phyloP scores from a whole-genome alignment of 2,113 vertebrate species.

The Rhynchomys soricoides region DNA sequence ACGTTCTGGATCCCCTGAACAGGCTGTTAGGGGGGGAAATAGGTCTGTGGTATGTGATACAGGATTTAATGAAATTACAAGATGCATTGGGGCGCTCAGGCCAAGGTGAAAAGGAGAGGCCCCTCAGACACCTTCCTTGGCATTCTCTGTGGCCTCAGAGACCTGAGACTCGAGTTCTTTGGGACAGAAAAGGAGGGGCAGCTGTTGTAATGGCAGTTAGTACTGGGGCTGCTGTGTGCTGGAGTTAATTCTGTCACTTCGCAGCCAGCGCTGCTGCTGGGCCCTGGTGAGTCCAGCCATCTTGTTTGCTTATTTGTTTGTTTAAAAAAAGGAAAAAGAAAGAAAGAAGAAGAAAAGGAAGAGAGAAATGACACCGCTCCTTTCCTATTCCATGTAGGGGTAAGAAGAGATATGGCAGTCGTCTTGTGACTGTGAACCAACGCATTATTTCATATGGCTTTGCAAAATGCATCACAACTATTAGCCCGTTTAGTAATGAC shows the following conservation, averaged over 20 bases:
- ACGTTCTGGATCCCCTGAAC: constrained; percentile 65
- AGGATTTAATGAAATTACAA: constrained; percentile 77
- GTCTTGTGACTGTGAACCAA: background rate
- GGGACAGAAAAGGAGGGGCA: constrained; percentile 48
- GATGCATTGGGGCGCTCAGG: constrained; percentile 74
- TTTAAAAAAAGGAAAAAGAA: background rate
- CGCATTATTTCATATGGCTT: background rate
- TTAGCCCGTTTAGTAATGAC: background rate
- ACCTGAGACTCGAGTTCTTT: constrained; percentile 66
- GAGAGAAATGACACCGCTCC: background rate
- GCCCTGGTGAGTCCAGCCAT: background rate
- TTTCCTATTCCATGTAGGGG: background rate
- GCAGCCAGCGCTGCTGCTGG: background rate
- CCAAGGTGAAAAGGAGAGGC: constrained; percentile 76
- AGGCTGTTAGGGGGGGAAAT: constrained; percentile 72
- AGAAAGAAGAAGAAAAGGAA: background rate
- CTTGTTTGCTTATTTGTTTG: background rate
- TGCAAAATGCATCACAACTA: background rate
- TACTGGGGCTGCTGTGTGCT: background rate
- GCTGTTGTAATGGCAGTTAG: constrained; percentile 79
- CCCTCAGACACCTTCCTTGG: constrained; percentile 45
- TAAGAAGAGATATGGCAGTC: background rate
- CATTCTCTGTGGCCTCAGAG: constrained; percentile 69
- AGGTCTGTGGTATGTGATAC: constrained; percentile 53
- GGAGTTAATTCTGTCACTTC: background rate